Percentiles rank a stretch among this genome's conserved stretches.
Evolutionary conservation across 2,888 invertebrate species (phyloP).

Genomic region (Dermolepida albohirtum): DNA sequence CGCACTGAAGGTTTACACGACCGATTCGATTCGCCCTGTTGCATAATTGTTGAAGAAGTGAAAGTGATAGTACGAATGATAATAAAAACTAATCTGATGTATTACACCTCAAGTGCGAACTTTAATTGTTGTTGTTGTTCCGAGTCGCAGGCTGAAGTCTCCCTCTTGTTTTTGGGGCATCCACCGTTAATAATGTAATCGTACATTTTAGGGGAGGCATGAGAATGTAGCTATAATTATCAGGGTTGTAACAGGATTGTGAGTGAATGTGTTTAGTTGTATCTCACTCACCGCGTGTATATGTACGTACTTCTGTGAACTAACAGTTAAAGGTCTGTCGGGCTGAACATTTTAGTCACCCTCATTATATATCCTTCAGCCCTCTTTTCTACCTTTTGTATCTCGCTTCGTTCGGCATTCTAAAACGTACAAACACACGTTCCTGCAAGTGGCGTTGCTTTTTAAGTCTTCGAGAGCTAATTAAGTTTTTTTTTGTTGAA

Average conservation of each 20-base stretch:
- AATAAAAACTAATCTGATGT: constrained; percentile 17
- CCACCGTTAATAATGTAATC: constrained; percentile 50
- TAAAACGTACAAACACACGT: background rate
- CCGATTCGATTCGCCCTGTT: too few species aligned
- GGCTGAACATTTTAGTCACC: constrained; percentile 8
- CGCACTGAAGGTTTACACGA: too few species aligned
- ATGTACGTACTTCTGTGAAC: constrained; percentile 17
- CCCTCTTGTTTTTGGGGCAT: constrained; percentile 40
- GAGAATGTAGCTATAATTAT: constrained; percentile 47
- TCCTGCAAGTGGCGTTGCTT: too few species aligned
- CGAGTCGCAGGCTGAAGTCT: constrained; percentile 39
- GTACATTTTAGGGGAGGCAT: constrained; percentile 43
- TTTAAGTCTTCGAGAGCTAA: too few species aligned
- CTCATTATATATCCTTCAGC: constrained; percentile 3
- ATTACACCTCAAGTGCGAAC: constrained; percentile 17
- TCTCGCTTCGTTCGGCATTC: background rate
- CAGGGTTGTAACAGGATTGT: constrained; percentile 39
- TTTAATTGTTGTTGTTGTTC: constrained; percentile 29
- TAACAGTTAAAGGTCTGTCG: constrained; percentile 6
- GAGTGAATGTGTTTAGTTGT: constrained; percentile 20
- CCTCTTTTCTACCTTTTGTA: constrained; percentile 9
- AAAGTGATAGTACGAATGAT: background rate
- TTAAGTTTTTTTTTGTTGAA: too few species aligned
- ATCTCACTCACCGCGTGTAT: constrained; percentile 7
- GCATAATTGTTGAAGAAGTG: too few species aligned